Percentiles rank a stretch among this genome's conserved stretches.
Evolutionary conservation across 2,888 invertebrate genomes (phyloP).

Genomic region (Cylloceria caligata): DNA sequence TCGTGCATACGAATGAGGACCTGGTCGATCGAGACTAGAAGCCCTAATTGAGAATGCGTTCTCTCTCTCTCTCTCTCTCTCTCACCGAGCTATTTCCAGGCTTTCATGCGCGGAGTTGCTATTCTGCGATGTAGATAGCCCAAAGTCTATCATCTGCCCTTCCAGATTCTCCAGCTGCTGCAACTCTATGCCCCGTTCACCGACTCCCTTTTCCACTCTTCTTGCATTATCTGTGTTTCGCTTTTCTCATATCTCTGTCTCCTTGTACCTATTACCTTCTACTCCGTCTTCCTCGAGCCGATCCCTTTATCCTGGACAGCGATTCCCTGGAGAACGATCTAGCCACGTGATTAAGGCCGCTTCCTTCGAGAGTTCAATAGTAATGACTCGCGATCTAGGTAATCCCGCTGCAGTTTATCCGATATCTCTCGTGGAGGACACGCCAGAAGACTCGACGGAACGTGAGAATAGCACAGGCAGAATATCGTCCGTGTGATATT

Average conservation of each 20-base stretch:
- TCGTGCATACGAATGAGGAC: slow-evolving; percentile 79
- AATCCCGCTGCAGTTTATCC: slow-evolving; percentile 61
- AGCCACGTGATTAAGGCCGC: slow-evolving; percentile 66
- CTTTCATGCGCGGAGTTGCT: slow-evolving; percentile 62
- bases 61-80: slow-evolving; percentile 32
- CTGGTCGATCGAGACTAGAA: slow-evolving; percentile 75
- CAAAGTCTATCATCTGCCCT: slow-evolving; percentile 42
- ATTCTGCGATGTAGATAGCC: slow-evolving; percentile 20
- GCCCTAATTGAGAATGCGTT: slow-evolving; percentile 80
- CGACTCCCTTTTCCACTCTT: not conserved
- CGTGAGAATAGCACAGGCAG: slow-evolving; percentile 31
- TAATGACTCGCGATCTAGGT: slow-evolving; percentile 64
- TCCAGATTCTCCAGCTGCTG: not conserved
- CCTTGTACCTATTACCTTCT: slow-evolving; percentile 39
- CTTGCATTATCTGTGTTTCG: slow-evolving; percentile 9
- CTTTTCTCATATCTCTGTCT: slow-evolving; percentile 26
- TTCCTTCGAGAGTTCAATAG: slow-evolving; percentile 65
- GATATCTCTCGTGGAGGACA: slow-evolving; percentile 61
- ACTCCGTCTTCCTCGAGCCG: not conserved
- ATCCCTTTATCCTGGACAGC: slow-evolving; percentile 16
- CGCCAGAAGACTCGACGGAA: slow-evolving; percentile 26
- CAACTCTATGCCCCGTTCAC: not conserved
- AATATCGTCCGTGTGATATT: slow-evolving; percentile 63
- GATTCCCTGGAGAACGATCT: slow-evolving; percentile 31
- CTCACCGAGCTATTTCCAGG: slow-evolving; percentile 1